A percentile compares a stretch with the other conserved stretches of the same genome.
Conservation (phyloP, 2,888 invertebrate species). For the Octonoba sinensis region DNA sequence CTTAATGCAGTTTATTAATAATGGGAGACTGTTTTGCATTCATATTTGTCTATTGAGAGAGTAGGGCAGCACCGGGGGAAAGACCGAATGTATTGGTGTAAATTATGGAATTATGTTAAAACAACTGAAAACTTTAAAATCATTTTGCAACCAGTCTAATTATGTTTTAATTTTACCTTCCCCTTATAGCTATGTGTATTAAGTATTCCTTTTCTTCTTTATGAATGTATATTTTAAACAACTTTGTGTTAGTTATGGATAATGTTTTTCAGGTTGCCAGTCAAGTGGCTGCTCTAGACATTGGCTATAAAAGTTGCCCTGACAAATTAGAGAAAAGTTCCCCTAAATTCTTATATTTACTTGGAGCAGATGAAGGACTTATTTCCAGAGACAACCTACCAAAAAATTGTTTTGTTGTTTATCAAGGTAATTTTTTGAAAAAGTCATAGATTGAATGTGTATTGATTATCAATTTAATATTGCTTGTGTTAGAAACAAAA, state of each 20-base stretch:
- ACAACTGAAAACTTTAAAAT: too few species aligned
- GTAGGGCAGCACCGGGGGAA: too few species aligned
- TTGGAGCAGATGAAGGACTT: conserved; percentile 93
- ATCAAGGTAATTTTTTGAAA: conserved; percentile 74
- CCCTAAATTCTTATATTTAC: conserved; percentile 86
- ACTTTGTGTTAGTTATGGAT: not conserved
- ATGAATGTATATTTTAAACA: too few species aligned
- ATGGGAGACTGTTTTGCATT: too few species aligned
- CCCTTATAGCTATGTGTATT: too few species aligned
- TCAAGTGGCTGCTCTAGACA: conserved; percentile 90
- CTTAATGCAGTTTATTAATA: too few species aligned
- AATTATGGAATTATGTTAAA: too few species aligned
- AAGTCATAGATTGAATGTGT: not conserved
- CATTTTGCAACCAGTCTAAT: too few species aligned
- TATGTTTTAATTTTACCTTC: too few species aligned
- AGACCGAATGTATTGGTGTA: too few species aligned
- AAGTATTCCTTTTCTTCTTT: too few species aligned
- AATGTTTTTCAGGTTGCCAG: conserved; percentile 70
- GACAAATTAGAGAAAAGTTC: conserved; percentile 75
- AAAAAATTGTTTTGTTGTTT: conserved; percentile 86
- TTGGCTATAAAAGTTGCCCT: conserved; percentile 87
- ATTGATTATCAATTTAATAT: not conserved
- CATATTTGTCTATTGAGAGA: too few species aligned
- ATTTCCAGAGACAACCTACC: conserved; percentile 84
- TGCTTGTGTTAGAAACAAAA: not conserved